A percentile compares a stretch with the other conserved stretches of the same genome.
phyloP scores from a whole-genome alignment of 2,797 vertebrate species.

The Threskiornis aethiopicus region DNA sequence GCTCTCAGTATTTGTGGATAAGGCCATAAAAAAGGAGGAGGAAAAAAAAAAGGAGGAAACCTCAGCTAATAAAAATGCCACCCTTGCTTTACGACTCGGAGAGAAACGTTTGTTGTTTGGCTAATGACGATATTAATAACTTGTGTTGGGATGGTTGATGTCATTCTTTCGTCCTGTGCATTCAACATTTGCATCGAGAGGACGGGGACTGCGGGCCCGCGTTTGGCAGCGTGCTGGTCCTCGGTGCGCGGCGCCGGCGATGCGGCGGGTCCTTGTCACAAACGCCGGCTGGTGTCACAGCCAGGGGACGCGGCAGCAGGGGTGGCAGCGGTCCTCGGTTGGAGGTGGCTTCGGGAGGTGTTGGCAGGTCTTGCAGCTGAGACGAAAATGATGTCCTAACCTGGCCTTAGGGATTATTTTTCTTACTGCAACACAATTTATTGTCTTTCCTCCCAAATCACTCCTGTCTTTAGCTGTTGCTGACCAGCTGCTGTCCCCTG shows the following conservation, averaged over 20 bases:
- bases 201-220: fast-evolving
- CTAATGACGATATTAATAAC: background rate
- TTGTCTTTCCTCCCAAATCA: background rate
- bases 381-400: background rate
- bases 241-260: fast-evolving
- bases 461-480: background rate
- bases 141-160: background rate
- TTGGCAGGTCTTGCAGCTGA: background rate
- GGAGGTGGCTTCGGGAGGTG: fast-evolving
- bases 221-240: background rate
- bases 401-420: background rate
- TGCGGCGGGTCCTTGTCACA: background rate
- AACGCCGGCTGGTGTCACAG: fast-evolving
- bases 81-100: background rate
- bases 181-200: background rate
- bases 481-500: background rate
- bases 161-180: background rate
- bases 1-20: conserved; percentile 49
- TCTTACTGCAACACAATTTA: background rate
- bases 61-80: conserved; percentile 60
- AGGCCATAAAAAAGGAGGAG: background rate
- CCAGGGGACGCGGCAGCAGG: background rate
- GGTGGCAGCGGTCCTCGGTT: background rate
- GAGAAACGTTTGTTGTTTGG: background rate
- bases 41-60: conserved; percentile 3